Evolutionary conservation across 2,113 vertebrate genomes (phyloP), one percentile per base, ranked within the genome.

Genomic region (Megaceryle maxima): DNA sequence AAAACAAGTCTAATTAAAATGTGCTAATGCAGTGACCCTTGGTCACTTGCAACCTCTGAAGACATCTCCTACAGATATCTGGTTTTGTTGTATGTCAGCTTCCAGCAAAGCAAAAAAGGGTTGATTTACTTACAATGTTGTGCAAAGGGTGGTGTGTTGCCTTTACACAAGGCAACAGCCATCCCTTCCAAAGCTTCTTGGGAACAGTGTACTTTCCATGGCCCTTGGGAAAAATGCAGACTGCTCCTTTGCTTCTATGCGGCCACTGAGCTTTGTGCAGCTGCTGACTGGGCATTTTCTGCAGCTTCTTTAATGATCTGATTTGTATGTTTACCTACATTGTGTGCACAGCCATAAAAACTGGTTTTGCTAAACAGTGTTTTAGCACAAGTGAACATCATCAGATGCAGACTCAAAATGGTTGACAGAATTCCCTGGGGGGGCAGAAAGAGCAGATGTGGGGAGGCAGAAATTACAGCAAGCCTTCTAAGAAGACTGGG

Each of bases 1-100:
- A 93, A 91, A 84, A 33, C 28, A 33, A 31, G 7, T 48, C 31
- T 88, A 83, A 93, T 96, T 97, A 74, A 93, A 94, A 79, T 76
- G 62, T 88, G 51, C 70, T 94, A 79, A 83, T 81, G 57, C 64
- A 48, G 33, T 62, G 46, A 94, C 51, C 80, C 69, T 53, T 87
- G 76, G 62, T 87, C 77, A 35, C 59, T 84, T 88, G 57, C 26
- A 88, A 64, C 7, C 43, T 44, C 80, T 75, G 66, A 88, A 88
- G 88, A 59, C 6, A 3, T 88, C 56, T 51, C 41, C 10, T 2
- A 22, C 3, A 2, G 26, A 39, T 53, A 20, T 60, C n/a, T 84
- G 16, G 3, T 72, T 88, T 91, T 82, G n/a, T 39, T 64, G 13
- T 21, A 15, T 9, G 29, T 55, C 66, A 55, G 31, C 53, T 84